Base-by-base conservation (phyloP, 2,888 invertebrate species). In the Icerya purchasi region DNA sequence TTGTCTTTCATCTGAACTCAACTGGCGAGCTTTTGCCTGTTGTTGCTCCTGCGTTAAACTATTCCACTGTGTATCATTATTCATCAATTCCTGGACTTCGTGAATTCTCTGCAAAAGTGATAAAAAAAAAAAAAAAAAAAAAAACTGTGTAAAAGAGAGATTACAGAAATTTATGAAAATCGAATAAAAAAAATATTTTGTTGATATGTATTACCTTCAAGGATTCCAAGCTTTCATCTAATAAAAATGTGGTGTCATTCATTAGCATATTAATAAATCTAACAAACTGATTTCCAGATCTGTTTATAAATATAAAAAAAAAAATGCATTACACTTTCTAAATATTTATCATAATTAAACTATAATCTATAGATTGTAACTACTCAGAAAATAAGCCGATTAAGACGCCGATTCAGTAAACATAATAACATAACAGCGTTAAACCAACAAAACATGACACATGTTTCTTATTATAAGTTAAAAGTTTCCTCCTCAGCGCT, bases 211-310 rank as follows among this genome's bases (percentile, higher is more conserved):
- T n/a, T 57, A 57, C 60, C 24, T 87, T 88, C 65, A 97, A 76
- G 67, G 90, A 88, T 74, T 93, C 87, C 57, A 93, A 73, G 70
- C 93, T 93, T 72, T 98, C 98, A 71, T 98, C 98, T 64, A 96
- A 76, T 61, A 96, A 77, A 75, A 93, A 96, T 58, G 94, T 96
- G 22, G 93, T 96, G 72, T 96, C 96, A 70, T 96, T 96, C 90
- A 96, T 96, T 65, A 96, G 73, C 93, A 96, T 90, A 72, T 96
- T 96, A 65, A 94, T 83, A 70, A 96, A 96, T 68, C 92, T 89
- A 5, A 96, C 92, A 73, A 96, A 96, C 72, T 92, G 90, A 64
- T 84, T 86, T 22, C 90, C 90, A 61, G 82, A 83, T 62, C 85
- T 83, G 63, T 50, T 65, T 65, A 61, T 61, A 58, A 62, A 61